Base-by-base conservation (phyloP, 2,888 invertebrate genomes). In the Thereva unica region DNA sequence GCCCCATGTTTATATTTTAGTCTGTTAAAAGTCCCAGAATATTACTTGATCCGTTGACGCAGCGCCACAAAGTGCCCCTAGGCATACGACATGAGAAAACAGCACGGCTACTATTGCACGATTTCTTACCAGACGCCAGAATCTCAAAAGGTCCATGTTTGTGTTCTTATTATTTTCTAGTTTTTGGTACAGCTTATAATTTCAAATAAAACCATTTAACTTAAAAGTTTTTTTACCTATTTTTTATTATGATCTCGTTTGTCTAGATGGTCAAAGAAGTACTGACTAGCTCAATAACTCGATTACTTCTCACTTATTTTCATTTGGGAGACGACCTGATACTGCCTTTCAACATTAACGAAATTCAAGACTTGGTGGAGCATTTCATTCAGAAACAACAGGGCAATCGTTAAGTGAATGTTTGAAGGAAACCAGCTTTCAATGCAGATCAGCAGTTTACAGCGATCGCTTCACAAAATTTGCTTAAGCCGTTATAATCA, bases 251-350 rank as follows among this genome's bases (percentile, higher is more conserved):
- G 93, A 94, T 80, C 87, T 94, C 67, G 91, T 93, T 68, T 94
- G 94, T 78, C 83, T 94, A 74, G 93, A 93, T 78, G 93, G 92
- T 82, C 92, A 92, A 82, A 89, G 92, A 75, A 92, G 92, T 73
- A 91, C 90, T 76, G 93, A 93, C 84, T 93, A 92, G 78, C 91
- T 92, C 70, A 93, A 93, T 83, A 92, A 92, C 84, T 90, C 90
- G 61, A 89, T 89, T 74, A 90, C 92, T 72, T 91, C 92, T 71
- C 92, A 92, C 80, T 84, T 93, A 71, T 93, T 92, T 81, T 89
- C 91, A 42, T 89, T 89, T 73, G 92, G 92, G 9, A 84, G 90
- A 38, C 83, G 91, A 70, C 92, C 93, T 47, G 93, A 94, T 79
- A 94, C 94, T 7, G 94, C 95, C 66, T 93, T 95, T 84, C 81